Conservation (phyloP, 2,113 vertebrate species). For the Hydrolagus affinis region DNA sequence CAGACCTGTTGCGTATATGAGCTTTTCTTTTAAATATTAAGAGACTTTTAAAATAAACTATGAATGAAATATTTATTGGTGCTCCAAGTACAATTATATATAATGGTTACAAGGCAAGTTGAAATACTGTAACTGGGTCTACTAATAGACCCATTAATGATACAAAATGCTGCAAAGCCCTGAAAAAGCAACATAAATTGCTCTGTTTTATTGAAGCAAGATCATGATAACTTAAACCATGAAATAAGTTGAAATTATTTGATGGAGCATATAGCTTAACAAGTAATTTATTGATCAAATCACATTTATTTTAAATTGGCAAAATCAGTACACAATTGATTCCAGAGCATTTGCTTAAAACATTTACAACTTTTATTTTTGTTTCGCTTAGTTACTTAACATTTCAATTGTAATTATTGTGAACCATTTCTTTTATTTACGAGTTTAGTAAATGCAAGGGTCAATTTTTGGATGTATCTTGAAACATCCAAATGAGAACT, state of each 20-base stretch:
- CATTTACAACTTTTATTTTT: constrained; percentile 12
- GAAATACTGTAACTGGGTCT: not conserved
- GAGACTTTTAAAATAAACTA: constrained; percentile 22
- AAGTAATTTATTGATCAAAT: not conserved
- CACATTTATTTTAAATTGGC: constrained; percentile 15
- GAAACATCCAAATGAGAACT: no score
- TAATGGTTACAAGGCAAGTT: constrained; percentile 7
- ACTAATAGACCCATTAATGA: not conserved
- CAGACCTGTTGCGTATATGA: not conserved
- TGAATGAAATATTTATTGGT: constrained; percentile 19
- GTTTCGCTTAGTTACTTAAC: not conserved
- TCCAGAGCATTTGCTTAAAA: not conserved
- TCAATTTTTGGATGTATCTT: no score
- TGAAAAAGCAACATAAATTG: not conserved
- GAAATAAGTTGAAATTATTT: not conserved
- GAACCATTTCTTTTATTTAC: not conserved
- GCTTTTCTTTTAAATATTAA: not conserved
- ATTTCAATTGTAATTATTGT: not conserved
- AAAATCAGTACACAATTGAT: constrained; percentile 2
- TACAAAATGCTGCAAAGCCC: constrained; percentile 8
- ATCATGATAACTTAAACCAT: not conserved
- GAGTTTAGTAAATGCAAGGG: not conserved
- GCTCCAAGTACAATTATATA: constrained; percentile 22
- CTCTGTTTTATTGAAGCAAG: not conserved
- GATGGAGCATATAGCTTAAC: constrained; percentile 19